Percentiles rank a stretch among this genome's conserved stretches.
These are phyloP conservation scores for Periparus ater DNA, from an alignment of 2,797 vertebrate species.

Conservation along the genomic window DNA sequence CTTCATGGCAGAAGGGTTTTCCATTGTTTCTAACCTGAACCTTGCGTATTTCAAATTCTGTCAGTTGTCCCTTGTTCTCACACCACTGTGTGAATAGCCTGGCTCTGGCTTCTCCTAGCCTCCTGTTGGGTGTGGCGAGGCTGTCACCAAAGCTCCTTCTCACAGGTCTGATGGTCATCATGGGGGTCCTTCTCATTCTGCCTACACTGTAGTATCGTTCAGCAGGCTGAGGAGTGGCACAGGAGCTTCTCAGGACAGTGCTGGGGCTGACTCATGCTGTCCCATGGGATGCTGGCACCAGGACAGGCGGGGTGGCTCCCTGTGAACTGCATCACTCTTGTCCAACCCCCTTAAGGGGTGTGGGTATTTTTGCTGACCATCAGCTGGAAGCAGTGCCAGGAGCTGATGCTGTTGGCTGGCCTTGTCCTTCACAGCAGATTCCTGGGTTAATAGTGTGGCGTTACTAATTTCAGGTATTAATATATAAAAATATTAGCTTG, in stretches of 20 bases:
- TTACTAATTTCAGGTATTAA: background rate
- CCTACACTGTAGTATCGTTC: accelerated
- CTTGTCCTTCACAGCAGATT: background rate
- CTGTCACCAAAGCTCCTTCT: background rate
- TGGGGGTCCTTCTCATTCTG: background rate
- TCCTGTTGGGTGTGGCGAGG: background rate
- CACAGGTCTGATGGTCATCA: accelerated
- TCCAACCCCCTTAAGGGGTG: accelerated
- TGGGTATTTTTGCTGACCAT: background rate
- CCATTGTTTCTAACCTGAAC: background rate
- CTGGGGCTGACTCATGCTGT: background rate
- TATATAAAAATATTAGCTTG: background rate
- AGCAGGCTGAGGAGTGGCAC: background rate
- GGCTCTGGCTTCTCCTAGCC: background rate
- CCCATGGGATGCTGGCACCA: background rate
- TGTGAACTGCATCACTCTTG: accelerated
- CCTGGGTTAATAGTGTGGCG: background rate
- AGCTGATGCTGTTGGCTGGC: background rate
- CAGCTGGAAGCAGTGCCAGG: background rate
- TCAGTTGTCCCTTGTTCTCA: background rate
- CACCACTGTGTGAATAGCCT: background rate
- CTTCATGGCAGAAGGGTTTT: background rate
- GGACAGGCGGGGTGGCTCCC: background rate
- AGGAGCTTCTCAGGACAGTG: background rate
- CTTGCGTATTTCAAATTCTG: accelerated